Evolutionary conservation across 2,113 vertebrate species (phyloP).

Genomic region (Nerophis ophidion): DNA sequence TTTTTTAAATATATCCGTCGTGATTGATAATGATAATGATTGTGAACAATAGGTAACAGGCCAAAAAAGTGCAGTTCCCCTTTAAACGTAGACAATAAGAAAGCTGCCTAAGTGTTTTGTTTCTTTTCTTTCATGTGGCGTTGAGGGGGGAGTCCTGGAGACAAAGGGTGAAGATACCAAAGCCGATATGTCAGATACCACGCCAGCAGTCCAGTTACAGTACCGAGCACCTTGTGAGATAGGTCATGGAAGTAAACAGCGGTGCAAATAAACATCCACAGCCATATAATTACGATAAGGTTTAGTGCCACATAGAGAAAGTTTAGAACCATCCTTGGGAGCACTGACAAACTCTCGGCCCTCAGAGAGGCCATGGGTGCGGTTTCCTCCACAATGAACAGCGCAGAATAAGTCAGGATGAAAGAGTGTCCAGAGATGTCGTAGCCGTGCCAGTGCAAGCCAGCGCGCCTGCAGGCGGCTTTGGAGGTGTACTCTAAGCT

Average conservation of each 20-base stretch:
- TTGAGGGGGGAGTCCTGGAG: slow-evolving; percentile 83
- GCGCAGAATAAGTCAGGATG: slow-evolving; percentile 83
- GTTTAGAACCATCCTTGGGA: slow-evolving; percentile 50
- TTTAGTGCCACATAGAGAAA: slow-evolving; percentile 79
- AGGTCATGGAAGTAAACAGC: slow-evolving; percentile 88
- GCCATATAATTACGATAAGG: slow-evolving; percentile 75
- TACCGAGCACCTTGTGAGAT: slow-evolving; percentile 82
- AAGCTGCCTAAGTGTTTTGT: slow-evolving; percentile 39
- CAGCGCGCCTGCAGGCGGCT: slow-evolving; percentile 70
- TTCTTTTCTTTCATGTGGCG: slow-evolving; percentile 60
- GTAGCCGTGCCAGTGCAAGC: slow-evolving; percentile 79
- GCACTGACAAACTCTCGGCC: slow-evolving; percentile 29
- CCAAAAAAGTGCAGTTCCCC: too few relatives aligned
- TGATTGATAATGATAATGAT: too few relatives aligned
- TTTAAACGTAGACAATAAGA: too few relatives aligned
- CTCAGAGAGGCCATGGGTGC: slow-evolving; percentile 72
- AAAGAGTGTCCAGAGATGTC: slow-evolving; percentile 97
- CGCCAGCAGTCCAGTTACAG: slow-evolving; percentile 72
- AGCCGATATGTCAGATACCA: slow-evolving; percentile 84
- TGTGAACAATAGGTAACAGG: too few relatives aligned
- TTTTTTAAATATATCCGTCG: too few relatives aligned
- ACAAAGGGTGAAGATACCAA: slow-evolving; percentile 83
- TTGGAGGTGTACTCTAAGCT: slow-evolving; percentile 57
- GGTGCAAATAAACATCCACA: slow-evolving; percentile 90
- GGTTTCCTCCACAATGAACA: slow-evolving; percentile 87